A percentile compares a stretch with the other conserved stretches of the same genome.
Evolutionary conservation across 1,140 invertebrate species (phyloP).

Genomic region (Leguminivora glycinivorella): DNA sequence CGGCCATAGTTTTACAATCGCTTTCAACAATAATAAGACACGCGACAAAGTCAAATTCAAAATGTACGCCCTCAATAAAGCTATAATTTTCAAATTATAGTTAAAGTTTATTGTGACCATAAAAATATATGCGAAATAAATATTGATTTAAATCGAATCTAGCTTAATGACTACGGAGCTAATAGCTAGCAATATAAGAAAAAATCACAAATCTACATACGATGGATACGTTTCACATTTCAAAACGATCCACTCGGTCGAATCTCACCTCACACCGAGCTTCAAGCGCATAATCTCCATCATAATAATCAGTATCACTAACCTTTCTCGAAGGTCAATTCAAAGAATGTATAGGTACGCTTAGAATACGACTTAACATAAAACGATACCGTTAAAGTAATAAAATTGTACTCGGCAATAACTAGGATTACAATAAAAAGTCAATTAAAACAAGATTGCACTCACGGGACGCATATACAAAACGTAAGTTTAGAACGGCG

Average conservation of each 20-base stretch:
- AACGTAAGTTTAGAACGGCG: conserved; percentile 49
- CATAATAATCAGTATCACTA: conserved; percentile 76
- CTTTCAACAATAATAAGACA: conserved; percentile 32
- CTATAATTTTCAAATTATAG: conserved; percentile 21
- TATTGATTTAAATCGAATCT: conserved; percentile 60
- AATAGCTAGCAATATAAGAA: conserved; percentile 71
- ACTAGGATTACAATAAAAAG: conserved; percentile 51
- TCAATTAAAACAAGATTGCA: conserved; percentile 60
- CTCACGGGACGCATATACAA: conserved; percentile 50
- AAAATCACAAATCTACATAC: conserved; percentile 72
- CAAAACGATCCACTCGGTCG: conserved; percentile 45
- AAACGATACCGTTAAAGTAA: conserved; percentile 50
- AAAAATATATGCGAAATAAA: conserved; percentile 59
- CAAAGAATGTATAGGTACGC: conserved; percentile 77
- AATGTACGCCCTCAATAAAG: conserved; percentile 11
- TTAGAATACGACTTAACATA: conserved; percentile 72
- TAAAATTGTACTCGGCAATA: conserved; percentile 64
- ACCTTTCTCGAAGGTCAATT: conserved; percentile 77
- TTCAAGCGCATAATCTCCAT: conserved; percentile 57
- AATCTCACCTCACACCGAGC: conserved; percentile 53
- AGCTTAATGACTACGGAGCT: conserved; percentile 73
- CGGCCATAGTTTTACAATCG: conserved; percentile 24
- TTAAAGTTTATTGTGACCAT: conserved; percentile 51
- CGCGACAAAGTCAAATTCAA: conserved; percentile 35
- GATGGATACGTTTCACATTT: conserved; percentile 53